A percentile compares a stretch with the other conserved stretches of the same genome.
Evolutionary conservation across 2,888 invertebrate genomes (phyloP).

Genomic region (Heteropelma amictum): DNA sequence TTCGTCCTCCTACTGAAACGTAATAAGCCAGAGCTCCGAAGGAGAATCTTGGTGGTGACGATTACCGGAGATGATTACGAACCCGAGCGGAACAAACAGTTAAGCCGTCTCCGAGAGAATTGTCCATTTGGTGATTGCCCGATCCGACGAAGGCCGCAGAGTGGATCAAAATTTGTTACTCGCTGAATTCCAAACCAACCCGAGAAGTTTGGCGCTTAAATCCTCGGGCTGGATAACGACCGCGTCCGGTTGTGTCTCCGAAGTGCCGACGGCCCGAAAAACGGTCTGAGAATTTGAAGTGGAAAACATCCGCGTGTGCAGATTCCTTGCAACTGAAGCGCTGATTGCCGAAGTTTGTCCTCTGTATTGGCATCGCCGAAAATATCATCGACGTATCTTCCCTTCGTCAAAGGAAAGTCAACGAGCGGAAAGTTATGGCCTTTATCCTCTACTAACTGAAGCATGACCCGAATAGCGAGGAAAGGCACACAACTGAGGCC

Average conservation of each 20-base stretch:
- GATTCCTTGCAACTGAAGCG: constrained; percentile 3
- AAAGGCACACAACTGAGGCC: not conserved
- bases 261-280: not conserved
- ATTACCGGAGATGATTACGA: constrained; percentile 46
- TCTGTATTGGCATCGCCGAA: not conserved
- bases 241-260: not conserved
- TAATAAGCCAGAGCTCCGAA: constrained; percentile 51
- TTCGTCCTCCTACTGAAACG: constrained; percentile 46
- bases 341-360: not conserved
- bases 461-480: too few species aligned
- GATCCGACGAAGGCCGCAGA: not conserved
- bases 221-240: constrained; percentile 17
- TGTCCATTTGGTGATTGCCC: constrained; percentile 29
- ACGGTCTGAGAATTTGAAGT: not conserved
- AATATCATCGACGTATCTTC: not conserved
- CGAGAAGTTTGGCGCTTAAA: constrained; percentile 33
- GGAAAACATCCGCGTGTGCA: constrained; percentile 51
- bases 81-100: constrained; percentile 53
- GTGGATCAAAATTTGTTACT: constrained; percentile 32
- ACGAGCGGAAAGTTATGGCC: constrained; percentile 29
- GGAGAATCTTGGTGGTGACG: constrained; percentile 47
- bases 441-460: constrained; percentile 21
- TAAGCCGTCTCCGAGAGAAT: constrained; percentile 42
- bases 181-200: constrained; percentile 38
- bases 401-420: constrained; percentile 11